These are phyloP conservation scores for Dermatemys mawii DNA, from an alignment of 2,113 vertebrate species.

Conservation along the genomic window DNA sequence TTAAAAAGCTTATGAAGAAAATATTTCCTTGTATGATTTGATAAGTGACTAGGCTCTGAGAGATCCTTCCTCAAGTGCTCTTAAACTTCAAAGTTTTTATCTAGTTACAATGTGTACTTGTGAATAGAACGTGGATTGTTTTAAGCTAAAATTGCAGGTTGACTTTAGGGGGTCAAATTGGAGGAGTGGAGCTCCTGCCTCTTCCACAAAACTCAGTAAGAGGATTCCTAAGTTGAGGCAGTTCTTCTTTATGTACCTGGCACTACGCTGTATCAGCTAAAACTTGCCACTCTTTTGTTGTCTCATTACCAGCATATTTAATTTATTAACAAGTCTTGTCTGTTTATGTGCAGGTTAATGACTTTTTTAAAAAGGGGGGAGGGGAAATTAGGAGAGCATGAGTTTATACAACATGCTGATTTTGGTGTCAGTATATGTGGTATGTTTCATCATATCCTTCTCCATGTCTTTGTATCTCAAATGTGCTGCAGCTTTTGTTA, in stretches of 20 bases:
- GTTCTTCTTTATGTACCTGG: not conserved
- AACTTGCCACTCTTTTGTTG: not conserved
- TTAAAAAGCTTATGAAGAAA: not conserved
- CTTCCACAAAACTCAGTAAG: fast-evolving
- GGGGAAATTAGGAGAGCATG: not conserved
- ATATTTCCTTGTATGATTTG: not conserved
- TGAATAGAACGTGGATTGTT: not conserved
- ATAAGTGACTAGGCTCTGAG: not conserved
- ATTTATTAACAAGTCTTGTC: not conserved
- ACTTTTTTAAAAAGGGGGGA: not conserved
- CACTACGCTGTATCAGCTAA: not conserved
- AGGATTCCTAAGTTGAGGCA: not conserved
- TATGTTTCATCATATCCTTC: not conserved
- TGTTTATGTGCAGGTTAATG: not conserved
- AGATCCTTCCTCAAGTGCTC: not conserved
- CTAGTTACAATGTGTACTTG: not conserved
- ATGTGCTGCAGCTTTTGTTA: not conserved
- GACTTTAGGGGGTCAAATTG: not conserved
- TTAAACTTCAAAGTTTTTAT: not conserved
- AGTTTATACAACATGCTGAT: not conserved
- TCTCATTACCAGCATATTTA: not conserved
- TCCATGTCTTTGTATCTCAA: not conserved
- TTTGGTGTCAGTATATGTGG: not conserved
- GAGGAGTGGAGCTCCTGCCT: not conserved
- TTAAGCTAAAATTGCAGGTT: fast-evolving